A percentile compares a stretch with the other conserved stretches of the same genome.
phyloP scores from a whole-genome alignment of 1,140 invertebrate genomes.

The Ostrea edulis region DNA sequence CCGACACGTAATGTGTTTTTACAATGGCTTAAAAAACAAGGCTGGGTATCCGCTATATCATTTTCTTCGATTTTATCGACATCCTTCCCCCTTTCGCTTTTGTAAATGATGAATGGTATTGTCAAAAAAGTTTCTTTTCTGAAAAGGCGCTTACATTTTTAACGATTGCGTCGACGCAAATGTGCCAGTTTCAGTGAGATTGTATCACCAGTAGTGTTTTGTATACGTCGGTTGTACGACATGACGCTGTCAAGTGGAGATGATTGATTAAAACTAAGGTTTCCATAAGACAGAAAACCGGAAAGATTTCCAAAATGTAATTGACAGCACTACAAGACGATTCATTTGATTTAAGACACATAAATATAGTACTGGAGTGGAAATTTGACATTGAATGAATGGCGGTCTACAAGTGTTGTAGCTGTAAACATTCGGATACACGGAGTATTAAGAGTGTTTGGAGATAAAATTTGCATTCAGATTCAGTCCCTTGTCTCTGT shows the following conservation, averaged over 20 bases:
- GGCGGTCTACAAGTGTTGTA: neutral
- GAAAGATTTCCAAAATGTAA: neutral
- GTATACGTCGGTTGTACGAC: neutral
- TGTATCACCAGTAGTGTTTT: constrained; percentile 22
- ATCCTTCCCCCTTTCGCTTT: neutral
- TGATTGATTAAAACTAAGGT: constrained; percentile 17
- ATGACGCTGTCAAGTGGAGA: neutral
- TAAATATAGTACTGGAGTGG: neutral
- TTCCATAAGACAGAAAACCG: neutral
- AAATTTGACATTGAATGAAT: neutral
- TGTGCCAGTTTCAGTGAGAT: neutral
- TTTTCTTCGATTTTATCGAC: too few species aligned
- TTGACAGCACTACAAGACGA: neutral
- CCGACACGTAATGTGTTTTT: too few species aligned
- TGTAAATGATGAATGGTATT: neutral
- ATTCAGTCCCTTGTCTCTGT: too few species aligned
- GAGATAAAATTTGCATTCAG: too few species aligned
- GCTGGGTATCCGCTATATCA: too few species aligned
- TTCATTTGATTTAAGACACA: neutral
- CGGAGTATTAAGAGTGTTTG: too few species aligned
- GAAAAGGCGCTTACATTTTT: neutral
- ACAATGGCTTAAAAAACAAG: too few species aligned
- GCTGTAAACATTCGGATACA: too few species aligned
- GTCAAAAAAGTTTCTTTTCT: neutral
- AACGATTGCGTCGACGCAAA: neutral